A percentile compares a stretch with the other conserved stretches of the same genome.
These are phyloP conservation scores for Stegostoma tigrinum DNA, from an alignment of 2,113 vertebrate genomes.

Conservation along the genomic window DNA sequence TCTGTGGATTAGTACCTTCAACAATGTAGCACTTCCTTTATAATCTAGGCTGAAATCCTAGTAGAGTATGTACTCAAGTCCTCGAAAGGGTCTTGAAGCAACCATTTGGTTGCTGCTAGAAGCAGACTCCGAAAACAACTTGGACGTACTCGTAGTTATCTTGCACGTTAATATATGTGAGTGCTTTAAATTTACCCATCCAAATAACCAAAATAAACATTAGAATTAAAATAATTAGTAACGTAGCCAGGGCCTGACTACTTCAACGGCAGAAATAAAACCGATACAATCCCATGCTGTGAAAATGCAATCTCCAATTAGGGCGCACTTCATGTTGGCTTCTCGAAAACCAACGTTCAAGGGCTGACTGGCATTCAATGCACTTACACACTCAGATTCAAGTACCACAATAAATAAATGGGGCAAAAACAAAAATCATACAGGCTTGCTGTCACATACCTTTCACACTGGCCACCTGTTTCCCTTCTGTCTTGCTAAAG, in stretches of 20 bases:
- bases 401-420: background rate
- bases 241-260: background rate
- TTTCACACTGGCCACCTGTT: constrained; percentile 87
- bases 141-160: background rate
- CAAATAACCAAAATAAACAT: background rate
- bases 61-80: background rate
- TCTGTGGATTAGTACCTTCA: background rate
- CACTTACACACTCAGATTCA: background rate
- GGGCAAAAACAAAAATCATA: background rate
- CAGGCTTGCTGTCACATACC: constrained; percentile 52
- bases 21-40: background rate
- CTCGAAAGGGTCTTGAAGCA: background rate
- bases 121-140: background rate
- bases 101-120: background rate
- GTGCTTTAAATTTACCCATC: background rate
- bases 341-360: background rate
- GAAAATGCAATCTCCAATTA: background rate
- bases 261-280: background rate
- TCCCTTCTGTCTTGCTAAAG: constrained; percentile 81
- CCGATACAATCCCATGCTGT: background rate
- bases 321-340: too few species aligned
- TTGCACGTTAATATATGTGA: background rate
- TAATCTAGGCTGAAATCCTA: too few species aligned
- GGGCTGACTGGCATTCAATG: too few species aligned
- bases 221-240: background rate